Conservation (phyloP, 64 coral and sea anemone genomes). For the Montipora cactus region DNA sequence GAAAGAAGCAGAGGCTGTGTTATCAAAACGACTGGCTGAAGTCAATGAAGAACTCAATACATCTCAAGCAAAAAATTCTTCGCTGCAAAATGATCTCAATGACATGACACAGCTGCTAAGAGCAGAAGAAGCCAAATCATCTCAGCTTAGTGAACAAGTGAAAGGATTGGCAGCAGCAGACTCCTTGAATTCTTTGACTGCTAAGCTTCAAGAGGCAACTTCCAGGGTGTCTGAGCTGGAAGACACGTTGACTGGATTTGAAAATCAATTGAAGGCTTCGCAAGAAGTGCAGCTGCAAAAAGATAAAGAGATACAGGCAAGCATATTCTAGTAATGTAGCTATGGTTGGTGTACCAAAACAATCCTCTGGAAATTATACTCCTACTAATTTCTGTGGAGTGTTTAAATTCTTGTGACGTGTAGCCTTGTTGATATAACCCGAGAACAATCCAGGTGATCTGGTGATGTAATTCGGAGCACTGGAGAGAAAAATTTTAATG, state of each 20-base stretch:
- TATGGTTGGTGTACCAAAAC: no score
- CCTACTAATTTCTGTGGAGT: no score
- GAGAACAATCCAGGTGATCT: no score
- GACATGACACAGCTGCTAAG: constrained; percentile 30
- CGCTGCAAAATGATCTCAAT: constrained; percentile 57
- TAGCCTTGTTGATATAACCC: no score
- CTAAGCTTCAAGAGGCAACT: constrained; percentile 75
- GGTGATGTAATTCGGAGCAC: no score
- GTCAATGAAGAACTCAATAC: constrained; percentile 90
- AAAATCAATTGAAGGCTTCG: constrained; percentile 68
- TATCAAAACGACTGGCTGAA: constrained; percentile 85
- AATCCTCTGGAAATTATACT: no score
- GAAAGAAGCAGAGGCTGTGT: constrained; percentile 74
- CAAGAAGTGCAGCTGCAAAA: constrained; percentile 65
- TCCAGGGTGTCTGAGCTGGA: constrained; percentile 78
- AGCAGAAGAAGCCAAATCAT: constrained; percentile 67
- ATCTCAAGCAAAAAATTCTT: constrained; percentile 73
- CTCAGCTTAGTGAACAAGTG: constrained; percentile 49
- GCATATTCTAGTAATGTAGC: not conserved
- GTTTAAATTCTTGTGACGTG: no score
- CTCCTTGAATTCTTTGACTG: constrained; percentile 76
- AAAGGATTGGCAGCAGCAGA: constrained; percentile 30
- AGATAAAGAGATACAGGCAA: constrained; percentile 83
- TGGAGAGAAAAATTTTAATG: no score
- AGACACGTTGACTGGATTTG: constrained; percentile 54